Evolutionary conservation across 2,888 invertebrate genomes (phyloP).

Genomic region (Caenorhabditis macrosperma): DNA sequence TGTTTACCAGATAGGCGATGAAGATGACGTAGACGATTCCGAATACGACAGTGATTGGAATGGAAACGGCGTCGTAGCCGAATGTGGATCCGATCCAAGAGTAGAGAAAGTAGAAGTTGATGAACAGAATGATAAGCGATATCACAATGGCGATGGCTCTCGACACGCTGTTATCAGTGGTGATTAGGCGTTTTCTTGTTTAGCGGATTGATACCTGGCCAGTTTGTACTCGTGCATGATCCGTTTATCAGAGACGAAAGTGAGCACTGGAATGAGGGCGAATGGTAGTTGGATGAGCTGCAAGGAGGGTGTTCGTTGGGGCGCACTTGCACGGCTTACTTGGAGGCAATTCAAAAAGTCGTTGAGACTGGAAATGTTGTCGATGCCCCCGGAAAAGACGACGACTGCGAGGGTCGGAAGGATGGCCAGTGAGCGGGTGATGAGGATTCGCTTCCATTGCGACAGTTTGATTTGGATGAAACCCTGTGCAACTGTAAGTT

Average conservation of each 20-base stretch:
- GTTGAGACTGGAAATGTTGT: slow-evolving; percentile 84
- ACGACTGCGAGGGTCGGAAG: slow-evolving; percentile 82
- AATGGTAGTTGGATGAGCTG: slow-evolving; percentile 89
- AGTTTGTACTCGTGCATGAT: slow-evolving; percentile 91
- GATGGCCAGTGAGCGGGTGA: slow-evolving; percentile 88
- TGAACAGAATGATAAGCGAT: slow-evolving; percentile 85
- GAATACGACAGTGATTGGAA: slow-evolving; percentile 60
- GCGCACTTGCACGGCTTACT: slow-evolving; percentile 37
- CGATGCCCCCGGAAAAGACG: slow-evolving; percentile 78
- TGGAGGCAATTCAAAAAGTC: slow-evolving; percentile 88
- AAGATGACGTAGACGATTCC: slow-evolving; percentile 66
- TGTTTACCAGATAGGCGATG: slow-evolving; percentile 68
- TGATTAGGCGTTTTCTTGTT: neutral
- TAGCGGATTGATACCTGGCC: slow-evolving; percentile 84
- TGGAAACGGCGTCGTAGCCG: slow-evolving; percentile 62
- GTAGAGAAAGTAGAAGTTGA: slow-evolving; percentile 86
- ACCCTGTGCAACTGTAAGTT: slow-evolving; percentile 82
- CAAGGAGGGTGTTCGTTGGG: slow-evolving; percentile 4
- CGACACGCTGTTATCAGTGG: slow-evolving; percentile 79
- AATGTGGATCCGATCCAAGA: slow-evolving; percentile 59
- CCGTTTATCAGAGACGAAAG: slow-evolving; percentile 87
- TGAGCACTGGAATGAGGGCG: slow-evolving; percentile 83
- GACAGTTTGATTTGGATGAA: slow-evolving; percentile 90
- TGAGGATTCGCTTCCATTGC: slow-evolving; percentile 89
- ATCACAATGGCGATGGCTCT: slow-evolving; percentile 65